A percentile compares a stretch with the other conserved stretches of the same genome.
Conservation (phyloP, 2,888 invertebrate genomes). For the Dolichopus griseipennis region DNA sequence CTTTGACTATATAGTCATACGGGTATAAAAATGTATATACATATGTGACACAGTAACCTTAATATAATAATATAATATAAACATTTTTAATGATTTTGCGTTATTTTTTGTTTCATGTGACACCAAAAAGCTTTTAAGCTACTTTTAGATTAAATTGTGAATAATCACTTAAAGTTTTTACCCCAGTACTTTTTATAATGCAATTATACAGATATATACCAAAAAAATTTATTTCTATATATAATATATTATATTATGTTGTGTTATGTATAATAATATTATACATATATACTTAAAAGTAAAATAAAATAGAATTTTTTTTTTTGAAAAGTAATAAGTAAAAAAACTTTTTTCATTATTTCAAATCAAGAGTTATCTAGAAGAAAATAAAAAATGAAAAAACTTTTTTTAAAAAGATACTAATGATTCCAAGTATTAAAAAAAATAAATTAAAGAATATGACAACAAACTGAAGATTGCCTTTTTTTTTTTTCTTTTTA, state of each 20-base stretch:
- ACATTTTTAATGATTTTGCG: background rate
- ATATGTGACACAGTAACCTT: too few species aligned
- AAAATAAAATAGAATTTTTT: background rate
- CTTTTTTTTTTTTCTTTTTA: too few species aligned
- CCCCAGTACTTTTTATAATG: background rate
- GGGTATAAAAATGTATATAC: too few species aligned
- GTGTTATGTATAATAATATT: too few species aligned
- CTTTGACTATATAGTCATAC: too few species aligned
- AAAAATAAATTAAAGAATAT: too few species aligned
- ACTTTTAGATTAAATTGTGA: background rate
- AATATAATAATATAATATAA: too few species aligned
- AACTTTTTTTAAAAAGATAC: too few species aligned
- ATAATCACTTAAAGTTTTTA: background rate
- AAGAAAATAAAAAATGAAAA: background rate
- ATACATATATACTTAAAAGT: background rate
- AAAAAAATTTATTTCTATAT: too few species aligned
- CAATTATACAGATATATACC: background rate
- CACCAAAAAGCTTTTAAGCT: background rate
- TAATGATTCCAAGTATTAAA: too few species aligned
- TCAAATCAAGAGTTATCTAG: background rate
- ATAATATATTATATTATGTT: too few species aligned
- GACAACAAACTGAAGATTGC: too few species aligned
- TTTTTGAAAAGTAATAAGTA: background rate
- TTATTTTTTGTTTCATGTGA: background rate
- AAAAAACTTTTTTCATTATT: conserved; percentile 5